Evolutionary conservation across 2,888 invertebrate genomes (phyloP), one percentile per base, ranked within the genome.

Genomic region (Polyommatus icarus): DNA sequence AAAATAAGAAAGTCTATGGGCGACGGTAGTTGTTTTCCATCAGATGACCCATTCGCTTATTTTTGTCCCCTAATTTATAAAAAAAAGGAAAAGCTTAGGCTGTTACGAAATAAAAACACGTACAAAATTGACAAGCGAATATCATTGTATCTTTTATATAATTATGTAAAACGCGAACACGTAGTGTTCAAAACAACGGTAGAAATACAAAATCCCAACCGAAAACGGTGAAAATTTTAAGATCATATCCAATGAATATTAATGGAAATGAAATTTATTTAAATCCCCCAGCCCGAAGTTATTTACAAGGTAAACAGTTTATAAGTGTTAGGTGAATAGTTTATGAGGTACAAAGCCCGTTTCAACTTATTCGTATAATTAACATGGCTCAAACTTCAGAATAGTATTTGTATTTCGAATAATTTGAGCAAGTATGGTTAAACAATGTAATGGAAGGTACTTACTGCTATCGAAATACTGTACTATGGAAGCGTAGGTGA

Each of bases 151-250:
- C 85, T 83, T 87, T 89, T 88, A 90, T 88, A 87, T 87, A 89
- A 91, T 90, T 91, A 91, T 90, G 88, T 87, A 89, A 90, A 91
- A 88, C 78, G 84, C 88, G 87, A 90, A 5, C 85, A 84, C 85
- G 84, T 87, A 89, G 87, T 89, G 89, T 85, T 84, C 84, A 82
- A 83, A 85, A 83, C 78, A 82, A 81, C 80, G 79, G 79, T 79
- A 77, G 79, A 80, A 80, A 84, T 81, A 83, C 85, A 83, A 87
- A 88, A 89, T 88, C 82, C 81, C 79, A 82, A 81, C 82, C 72
- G 77, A 80, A 82, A 82, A 81, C 81, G 81, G 81, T 81, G 79
- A 82, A 83, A 86, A 86, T 85, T 86, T 86, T 84, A 86, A 87
- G 85, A 88, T 86, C 83, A 84, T 83, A 86, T 86, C 87, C 88